phyloP scores from a whole-genome alignment of 2,888 invertebrate species.

The Lumbricus terrestris region DNA sequence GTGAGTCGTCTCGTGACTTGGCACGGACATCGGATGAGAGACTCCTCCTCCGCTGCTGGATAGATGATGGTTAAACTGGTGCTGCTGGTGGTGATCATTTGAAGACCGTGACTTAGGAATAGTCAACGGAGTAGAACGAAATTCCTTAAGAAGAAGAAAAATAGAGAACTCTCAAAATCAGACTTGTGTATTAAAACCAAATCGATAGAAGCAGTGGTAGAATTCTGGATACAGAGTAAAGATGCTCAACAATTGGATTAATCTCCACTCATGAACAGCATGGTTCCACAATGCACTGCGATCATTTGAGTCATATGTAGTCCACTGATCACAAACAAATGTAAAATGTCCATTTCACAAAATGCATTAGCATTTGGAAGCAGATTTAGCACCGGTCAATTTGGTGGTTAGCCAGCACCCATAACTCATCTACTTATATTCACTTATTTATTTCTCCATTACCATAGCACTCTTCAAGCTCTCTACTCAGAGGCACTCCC shows the following conservation, averaged over 20 bases:
- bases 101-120: slow-evolving; percentile 18
- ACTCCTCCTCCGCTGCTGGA: neutral
- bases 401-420: neutral
- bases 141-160: slow-evolving; percentile 17
- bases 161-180: neutral
- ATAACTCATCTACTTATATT: no score
- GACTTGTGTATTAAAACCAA: neutral
- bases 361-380: neutral
- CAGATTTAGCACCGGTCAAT: neutral
- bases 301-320: neutral
- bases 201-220: neutral
- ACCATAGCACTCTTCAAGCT: no score
- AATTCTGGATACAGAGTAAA: neutral
- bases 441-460: no score
- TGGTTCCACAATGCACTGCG: neutral
- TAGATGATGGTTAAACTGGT: neutral
- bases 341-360: neutral
- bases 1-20: neutral
- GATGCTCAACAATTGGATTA: neutral
- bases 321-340: neutral
- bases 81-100: neutral
- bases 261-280: neutral
- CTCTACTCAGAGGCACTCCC: no score
- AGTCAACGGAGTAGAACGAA: slow-evolving; percentile 19
- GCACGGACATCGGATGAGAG: slow-evolving; percentile 7